A percentile compares a stretch with the other conserved stretches of the same genome.
phyloP scores from a whole-genome alignment of 2,797 vertebrate species.

The Buceros bicornis region DNA sequence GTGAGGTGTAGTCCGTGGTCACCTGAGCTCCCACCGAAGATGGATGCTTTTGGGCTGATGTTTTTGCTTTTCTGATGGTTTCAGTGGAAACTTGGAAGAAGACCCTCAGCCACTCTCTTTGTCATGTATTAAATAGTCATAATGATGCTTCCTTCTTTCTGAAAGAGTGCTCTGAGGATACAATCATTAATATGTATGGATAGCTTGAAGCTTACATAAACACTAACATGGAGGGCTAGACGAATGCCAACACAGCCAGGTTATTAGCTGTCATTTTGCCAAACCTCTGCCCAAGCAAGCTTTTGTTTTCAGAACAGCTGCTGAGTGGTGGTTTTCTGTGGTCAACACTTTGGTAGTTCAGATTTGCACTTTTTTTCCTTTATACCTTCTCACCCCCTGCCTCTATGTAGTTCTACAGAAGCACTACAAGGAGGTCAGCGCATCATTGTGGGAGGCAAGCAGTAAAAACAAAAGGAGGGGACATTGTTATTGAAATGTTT shows the following conservation, averaged over 20 bases:
- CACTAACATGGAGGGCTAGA: background rate
- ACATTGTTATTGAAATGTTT: background rate
- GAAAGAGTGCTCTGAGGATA: background rate
- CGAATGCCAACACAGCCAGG: background rate
- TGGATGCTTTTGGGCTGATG: background rate
- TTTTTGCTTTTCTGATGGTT: background rate
- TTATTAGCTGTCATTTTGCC: background rate
- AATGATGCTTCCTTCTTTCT: background rate
- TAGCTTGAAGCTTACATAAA: background rate
- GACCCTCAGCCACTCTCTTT: background rate
- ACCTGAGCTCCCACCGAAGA: rapidly evolving
- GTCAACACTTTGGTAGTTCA: background rate
- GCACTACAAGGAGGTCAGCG: background rate
- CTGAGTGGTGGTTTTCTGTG: background rate
- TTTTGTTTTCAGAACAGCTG: background rate
- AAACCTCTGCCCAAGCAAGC: background rate
- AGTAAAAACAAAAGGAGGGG: rapidly evolving
- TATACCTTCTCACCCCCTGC: background rate
- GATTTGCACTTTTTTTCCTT: background rate
- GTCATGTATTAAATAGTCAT: background rate
- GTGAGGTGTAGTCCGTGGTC: rapidly evolving
- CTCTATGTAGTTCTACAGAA: background rate
- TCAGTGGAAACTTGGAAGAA: background rate
- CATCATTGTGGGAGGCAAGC: background rate
- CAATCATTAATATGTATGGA: background rate